Evolutionary conservation across 1,140 invertebrate genomes (phyloP), one percentile per base, ranked within the genome.

Genomic region (Paraescarpia echinospica): DNA sequence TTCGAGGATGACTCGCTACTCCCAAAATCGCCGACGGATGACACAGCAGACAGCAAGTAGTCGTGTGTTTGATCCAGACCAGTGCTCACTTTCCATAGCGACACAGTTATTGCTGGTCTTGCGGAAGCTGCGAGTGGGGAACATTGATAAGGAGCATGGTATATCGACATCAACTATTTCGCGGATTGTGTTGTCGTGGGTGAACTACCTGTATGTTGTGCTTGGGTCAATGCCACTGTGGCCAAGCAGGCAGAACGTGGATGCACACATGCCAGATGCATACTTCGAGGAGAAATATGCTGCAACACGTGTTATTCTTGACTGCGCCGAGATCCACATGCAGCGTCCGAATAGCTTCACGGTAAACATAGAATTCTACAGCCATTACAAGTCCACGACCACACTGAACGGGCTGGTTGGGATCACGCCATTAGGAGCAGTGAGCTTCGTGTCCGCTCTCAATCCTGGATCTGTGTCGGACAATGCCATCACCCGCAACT

Each of bases 381-480:
- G 93, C 27, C 90, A 91, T 91, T 93, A 94, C 92, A 94, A 94
- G 77, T 90, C 91, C 18, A 48, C 89, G 41, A 94, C 92, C 33
- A 94, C 94, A 88, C 33, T 93, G 34, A 94, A 94, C 92, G 89
- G 92, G 51, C 89, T 94, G 35, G 91, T 94, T 48, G 94, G 94
- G 35, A 94, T 94, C 35, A 93, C 93, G 35, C 94, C 94, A 35
- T 33, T 34, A 93, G 94, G 94, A 22, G 35, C 35, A 59, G 91
- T 94, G 18, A 93, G 33, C 8, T 94, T 94, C 92, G 91, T 94
- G 27, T 91, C 51, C 33, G n/a, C 41, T 31, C 89, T 93, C 5
- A 93, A 92, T 91, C 90, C 92, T 33, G 93, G 94, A 18, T 91
- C 90, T 27, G 93, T 93, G 18, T 94, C 93, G 33, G 94, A 94